Evolutionary conservation across 2,797 vertebrate species (phyloP).

Genomic region (Lacerta agilis): DNA sequence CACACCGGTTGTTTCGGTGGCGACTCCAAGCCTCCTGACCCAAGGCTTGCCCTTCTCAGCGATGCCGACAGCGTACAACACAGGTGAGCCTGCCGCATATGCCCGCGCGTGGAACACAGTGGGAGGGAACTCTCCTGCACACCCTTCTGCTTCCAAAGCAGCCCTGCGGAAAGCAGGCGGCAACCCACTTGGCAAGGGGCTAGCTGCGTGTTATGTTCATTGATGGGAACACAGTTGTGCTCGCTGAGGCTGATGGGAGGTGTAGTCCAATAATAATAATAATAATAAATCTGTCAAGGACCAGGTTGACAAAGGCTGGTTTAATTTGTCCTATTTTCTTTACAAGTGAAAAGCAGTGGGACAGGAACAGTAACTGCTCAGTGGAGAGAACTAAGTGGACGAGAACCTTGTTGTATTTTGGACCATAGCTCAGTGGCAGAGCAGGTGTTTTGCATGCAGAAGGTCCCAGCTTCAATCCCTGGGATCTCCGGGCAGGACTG

Average conservation of each 20-base stretch:
- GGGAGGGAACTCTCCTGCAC: not conserved
- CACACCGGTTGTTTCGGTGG: conserved; percentile 96
- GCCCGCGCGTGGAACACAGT: not conserved
- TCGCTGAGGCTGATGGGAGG: too few relatives aligned
- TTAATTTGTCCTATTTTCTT: not conserved
- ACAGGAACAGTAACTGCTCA: not conserved
- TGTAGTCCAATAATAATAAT: too few relatives aligned
- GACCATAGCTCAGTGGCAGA: too few relatives aligned
- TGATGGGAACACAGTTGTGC: too few relatives aligned
- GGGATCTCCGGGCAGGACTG: too few relatives aligned
- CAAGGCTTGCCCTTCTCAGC: conserved; percentile 91
- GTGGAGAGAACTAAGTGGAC: too few relatives aligned
- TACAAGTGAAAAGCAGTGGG: not conserved
- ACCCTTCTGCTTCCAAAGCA: too few relatives aligned
- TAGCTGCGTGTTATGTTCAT: not conserved
- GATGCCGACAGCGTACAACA: conserved; percentile 96
- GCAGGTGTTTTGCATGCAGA: too few relatives aligned
- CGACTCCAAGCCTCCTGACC: conserved; percentile 93
- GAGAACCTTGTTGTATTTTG: too few relatives aligned
- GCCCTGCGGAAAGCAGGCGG: not conserved
- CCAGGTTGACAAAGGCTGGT: too few relatives aligned
- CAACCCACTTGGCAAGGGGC: not conserved
- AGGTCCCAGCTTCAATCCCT: too few relatives aligned
- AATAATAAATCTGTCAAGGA: too few relatives aligned
- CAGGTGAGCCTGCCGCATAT: conserved; percentile 80